These are phyloP conservation scores for Climacteris rufus DNA, from an alignment of 2,113 vertebrate species.

Conservation along the genomic window DNA sequence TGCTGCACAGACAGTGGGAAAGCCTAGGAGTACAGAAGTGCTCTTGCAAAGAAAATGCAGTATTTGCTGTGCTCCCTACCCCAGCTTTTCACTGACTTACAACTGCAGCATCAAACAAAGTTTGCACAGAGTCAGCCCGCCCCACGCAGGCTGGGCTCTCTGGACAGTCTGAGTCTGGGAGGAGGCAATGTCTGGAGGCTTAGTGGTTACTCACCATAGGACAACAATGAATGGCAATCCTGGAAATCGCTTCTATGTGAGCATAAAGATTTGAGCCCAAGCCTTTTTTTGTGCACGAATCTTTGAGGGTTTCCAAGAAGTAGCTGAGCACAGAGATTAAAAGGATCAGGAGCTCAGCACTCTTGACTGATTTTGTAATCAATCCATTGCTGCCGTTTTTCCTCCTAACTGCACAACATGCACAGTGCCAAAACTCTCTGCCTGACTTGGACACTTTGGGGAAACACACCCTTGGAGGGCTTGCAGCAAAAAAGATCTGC, in stretches of 20 bases:
- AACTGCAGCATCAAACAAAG: background rate
- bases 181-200: background rate
- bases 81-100: background rate
- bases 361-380: background rate
- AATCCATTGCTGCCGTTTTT: background rate
- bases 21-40: background rate
- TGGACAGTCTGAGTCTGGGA: background rate
- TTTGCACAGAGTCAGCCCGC: background rate
- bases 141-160: fast-evolving
- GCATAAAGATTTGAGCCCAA: background rate
- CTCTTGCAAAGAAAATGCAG: background rate
- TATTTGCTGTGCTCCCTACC: background rate
- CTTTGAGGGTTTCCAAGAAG: background rate
- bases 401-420: background rate
- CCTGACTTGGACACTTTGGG: background rate
- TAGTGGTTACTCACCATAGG: background rate
- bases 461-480: background rate
- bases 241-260: background rate
- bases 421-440: background rate
- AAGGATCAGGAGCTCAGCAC: background rate
- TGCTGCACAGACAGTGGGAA: background rate
- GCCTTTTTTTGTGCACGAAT: background rate
- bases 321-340: background rate
- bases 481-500: background rate
- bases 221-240: background rate